phyloP scores from a whole-genome alignment of 2,113 vertebrate genomes.

The Atractosteus spatula region DNA sequence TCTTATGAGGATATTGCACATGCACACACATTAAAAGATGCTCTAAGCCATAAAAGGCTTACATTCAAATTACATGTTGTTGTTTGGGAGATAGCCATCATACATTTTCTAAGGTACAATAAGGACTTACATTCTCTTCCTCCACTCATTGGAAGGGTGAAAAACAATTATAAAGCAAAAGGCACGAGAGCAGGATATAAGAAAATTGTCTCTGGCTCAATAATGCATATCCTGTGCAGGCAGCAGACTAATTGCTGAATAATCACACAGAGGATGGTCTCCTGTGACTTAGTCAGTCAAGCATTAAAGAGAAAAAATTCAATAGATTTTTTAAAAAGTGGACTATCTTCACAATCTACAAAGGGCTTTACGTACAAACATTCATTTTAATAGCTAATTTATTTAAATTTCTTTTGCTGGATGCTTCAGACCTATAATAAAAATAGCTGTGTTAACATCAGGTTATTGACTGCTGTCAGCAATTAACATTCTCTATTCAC shows the following conservation, averaged over 20 bases:
- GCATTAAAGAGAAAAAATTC: constrained; percentile 27
- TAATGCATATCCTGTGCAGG: constrained; percentile 38
- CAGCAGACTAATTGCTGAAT: constrained; percentile 46
- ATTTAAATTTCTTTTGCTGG: constrained; percentile 7
- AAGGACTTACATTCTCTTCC: no score
- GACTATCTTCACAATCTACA: constrained; percentile 23
- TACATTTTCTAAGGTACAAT: no score
- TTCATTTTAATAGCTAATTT: constrained; percentile 10
- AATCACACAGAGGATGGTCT: constrained; percentile 32
- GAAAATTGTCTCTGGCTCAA: constrained; percentile 41
- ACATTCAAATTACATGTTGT: no score
- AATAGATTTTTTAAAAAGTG: constrained; percentile 34
- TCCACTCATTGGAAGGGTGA: no score
- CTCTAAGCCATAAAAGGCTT: no score
- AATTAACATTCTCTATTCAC: neutral
- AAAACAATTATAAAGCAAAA: no score
- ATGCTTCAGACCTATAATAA: neutral
- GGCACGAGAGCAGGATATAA: constrained; percentile 17
- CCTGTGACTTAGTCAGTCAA: constrained; percentile 19
- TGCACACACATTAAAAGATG: no score
- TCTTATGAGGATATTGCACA: no score
- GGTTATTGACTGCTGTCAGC: neutral
- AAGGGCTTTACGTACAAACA: constrained; percentile 18
- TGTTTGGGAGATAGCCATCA: no score
- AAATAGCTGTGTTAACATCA: neutral